Percentiles rank a stretch among this genome's conserved stretches.
These are phyloP conservation scores for Odontophorus gujanensis DNA, from an alignment of 2,113 vertebrate species.

Conservation along the genomic window DNA sequence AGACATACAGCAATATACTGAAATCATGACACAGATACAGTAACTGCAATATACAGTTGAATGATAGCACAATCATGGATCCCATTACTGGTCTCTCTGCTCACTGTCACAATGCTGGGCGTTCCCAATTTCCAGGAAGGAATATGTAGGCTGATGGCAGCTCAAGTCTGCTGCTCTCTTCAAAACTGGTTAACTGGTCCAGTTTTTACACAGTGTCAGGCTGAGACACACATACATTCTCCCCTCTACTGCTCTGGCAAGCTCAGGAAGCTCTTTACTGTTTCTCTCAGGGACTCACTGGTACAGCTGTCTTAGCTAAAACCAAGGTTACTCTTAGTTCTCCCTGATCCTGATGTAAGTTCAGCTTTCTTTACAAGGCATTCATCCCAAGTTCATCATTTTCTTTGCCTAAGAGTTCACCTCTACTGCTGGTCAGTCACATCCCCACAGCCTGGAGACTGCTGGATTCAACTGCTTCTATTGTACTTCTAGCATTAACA, in stretches of 20 bases:
- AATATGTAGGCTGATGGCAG: fast-evolving
- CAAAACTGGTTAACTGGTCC: neutral
- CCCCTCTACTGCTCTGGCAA: neutral
- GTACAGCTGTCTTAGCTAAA: neutral
- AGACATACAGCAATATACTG: neutral
- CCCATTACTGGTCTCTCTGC: fast-evolving
- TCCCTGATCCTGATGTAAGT: neutral
- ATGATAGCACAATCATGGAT: fast-evolving
- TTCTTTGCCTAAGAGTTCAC: neutral
- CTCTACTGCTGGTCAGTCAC: neutral
- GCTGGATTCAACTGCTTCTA: fast-evolving
- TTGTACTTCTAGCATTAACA: neutral
- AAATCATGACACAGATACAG: neutral
- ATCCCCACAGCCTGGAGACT: neutral
- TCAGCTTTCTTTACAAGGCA: neutral
- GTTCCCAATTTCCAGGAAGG: neutral
- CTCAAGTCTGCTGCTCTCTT: neutral
- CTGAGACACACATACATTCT: neutral
- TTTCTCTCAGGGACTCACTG: neutral
- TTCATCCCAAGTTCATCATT: fast-evolving
- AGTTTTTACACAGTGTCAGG: neutral
- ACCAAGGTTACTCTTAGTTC: neutral
- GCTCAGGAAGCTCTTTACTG: neutral
- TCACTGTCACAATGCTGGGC: fast-evolving
- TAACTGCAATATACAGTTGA: neutral